A percentile compares a stretch with the other conserved stretches of the same genome.
phyloP scores from a whole-genome alignment of 2,888 invertebrate genomes.

The Ophraella communa region DNA sequence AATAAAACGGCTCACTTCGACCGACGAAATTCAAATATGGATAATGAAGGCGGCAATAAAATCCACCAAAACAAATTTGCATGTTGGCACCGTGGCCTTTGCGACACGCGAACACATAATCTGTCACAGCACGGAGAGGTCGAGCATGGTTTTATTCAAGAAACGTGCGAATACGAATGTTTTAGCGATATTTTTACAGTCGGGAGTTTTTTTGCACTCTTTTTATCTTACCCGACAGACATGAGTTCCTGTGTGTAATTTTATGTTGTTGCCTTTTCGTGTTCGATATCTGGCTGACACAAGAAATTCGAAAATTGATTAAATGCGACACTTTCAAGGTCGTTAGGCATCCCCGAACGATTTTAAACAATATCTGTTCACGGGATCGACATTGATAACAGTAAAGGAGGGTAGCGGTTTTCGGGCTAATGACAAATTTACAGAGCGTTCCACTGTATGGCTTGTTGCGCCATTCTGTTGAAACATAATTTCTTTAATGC shows the following conservation, averaged over 20 bases:
- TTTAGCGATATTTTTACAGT: constrained; percentile 47
- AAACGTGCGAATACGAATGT: constrained; percentile 48
- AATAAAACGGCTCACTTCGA: constrained; percentile 26
- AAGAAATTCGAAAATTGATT: constrained; percentile 19
- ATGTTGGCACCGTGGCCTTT: constrained; percentile 44
- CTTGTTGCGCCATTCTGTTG: too few relatives aligned
- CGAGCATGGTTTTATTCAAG: constrained; percentile 4
- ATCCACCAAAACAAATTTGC: constrained; percentile 49
- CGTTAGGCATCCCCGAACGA: too few relatives aligned
- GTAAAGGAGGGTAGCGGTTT: too few relatives aligned
- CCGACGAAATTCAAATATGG: constrained; percentile 31
- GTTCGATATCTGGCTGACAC: constrained; percentile 10
- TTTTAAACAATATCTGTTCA: too few relatives aligned
- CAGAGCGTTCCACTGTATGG: too few relatives aligned
- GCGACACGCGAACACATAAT: constrained; percentile 52
- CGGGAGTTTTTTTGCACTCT: constrained; percentile 42
- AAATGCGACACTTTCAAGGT: neutral
- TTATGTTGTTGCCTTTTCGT: constrained; percentile 14
- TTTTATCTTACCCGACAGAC: constrained; percentile 40
- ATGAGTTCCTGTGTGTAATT: constrained; percentile 39
- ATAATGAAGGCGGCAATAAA: constrained; percentile 39
- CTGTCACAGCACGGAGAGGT: constrained; percentile 49
- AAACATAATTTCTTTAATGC: too few relatives aligned
- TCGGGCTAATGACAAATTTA: too few relatives aligned
- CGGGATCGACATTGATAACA: too few relatives aligned